phyloP scores from a whole-genome alignment of 2,113 vertebrate species.

The Ciconia maguari region DNA sequence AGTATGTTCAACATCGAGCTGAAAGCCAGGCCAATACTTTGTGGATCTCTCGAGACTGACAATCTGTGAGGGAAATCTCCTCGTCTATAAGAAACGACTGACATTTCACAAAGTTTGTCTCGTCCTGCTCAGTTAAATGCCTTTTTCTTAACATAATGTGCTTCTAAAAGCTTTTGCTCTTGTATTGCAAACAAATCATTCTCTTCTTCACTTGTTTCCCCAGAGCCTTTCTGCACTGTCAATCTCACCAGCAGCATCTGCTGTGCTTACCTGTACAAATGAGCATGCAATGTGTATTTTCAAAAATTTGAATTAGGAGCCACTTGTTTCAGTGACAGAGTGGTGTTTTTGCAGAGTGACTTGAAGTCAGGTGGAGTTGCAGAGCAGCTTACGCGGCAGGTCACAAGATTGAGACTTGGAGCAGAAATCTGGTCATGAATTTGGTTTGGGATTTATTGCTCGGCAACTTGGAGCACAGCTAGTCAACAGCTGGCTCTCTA shows the following conservation, averaged over 20 bases:
- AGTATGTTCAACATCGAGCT: background rate
- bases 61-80: background rate
- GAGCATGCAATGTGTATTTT: rapidly evolving
- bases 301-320: background rate
- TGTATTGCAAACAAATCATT: background rate
- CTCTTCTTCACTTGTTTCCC: background rate
- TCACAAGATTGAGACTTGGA: background rate
- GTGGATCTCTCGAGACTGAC: background rate
- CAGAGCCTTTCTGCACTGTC: background rate
- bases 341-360: background rate
- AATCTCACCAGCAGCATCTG: background rate
- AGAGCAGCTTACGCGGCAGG: background rate
- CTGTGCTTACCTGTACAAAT: background rate
- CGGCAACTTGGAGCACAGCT: slow-evolving; percentile 42
- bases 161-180: background rate
- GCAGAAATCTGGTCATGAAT: slow-evolving; percentile 52
- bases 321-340: background rate
- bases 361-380: background rate
- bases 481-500: slow-evolving; percentile 49
- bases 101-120: background rate
- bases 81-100: background rate
- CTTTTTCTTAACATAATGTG: background rate
- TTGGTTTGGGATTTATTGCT: slow-evolving; percentile 64
- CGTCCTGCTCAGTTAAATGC: background rate
- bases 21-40: background rate